phyloP scores from a whole-genome alignment of 2,113 vertebrate genomes.

The Nanger granti region DNA sequence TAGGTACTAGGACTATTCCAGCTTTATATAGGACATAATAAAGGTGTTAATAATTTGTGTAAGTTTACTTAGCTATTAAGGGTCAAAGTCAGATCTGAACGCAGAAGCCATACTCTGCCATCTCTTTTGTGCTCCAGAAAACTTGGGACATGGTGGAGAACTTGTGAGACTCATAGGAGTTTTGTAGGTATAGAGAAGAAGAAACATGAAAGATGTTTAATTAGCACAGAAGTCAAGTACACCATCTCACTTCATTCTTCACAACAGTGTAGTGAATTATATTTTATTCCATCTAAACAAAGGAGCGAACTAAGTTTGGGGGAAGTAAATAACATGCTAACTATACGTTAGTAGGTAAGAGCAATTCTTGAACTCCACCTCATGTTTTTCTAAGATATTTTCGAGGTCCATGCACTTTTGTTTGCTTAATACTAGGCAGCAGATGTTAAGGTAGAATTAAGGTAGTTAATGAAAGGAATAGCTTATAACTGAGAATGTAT shows the following conservation, averaged over 20 bases:
- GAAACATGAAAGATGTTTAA: background rate
- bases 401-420: background rate
- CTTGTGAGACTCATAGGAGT: background rate
- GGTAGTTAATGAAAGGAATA: background rate
- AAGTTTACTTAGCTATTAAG: background rate
- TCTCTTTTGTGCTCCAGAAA: background rate
- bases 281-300: background rate
- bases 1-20: background rate
- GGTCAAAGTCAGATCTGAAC: background rate
- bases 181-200: background rate
- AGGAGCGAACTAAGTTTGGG: background rate
- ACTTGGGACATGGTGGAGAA: background rate
- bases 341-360: background rate
- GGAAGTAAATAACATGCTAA: background rate
- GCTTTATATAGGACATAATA: background rate
- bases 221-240: background rate
- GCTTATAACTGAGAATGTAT: background rate
- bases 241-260: background rate
- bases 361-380: background rate
- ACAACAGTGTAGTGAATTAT: background rate
- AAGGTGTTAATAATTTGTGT: background rate
- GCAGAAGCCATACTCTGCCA: background rate
- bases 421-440: background rate
- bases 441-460: background rate
- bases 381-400: background rate